Percentiles rank a stretch among this genome's conserved stretches.
These are phyloP conservation scores for Andrena hattorfiana DNA, from an alignment of 2,888 invertebrate species.

Conservation along the genomic window DNA sequence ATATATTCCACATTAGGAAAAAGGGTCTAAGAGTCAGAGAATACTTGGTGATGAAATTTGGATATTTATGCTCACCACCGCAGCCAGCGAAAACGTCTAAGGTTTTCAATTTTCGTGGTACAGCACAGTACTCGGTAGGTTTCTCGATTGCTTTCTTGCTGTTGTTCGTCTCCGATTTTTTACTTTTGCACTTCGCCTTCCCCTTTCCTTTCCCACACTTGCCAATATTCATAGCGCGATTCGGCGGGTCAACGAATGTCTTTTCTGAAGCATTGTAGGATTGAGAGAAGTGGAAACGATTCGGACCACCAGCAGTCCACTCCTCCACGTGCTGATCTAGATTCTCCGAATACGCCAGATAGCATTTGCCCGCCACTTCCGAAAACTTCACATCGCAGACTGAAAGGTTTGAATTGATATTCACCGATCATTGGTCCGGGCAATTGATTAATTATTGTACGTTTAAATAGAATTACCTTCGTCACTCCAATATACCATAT, in stretches of 20 bases:
- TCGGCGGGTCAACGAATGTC: constrained; percentile 88
- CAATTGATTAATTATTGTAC: neutral
- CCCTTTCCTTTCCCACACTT: constrained; percentile 89
- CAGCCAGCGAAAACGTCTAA: constrained; percentile 95
- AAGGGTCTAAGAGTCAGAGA: neutral
- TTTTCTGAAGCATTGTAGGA: constrained; percentile 88
- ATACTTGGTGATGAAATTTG: neutral
- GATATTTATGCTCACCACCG: constrained; percentile 86
- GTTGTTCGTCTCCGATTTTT: constrained; percentile 70
- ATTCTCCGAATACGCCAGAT: constrained; percentile 88
- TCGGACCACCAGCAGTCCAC: constrained; percentile 89
- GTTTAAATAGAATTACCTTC: constrained; percentile 86
- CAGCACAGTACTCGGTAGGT: constrained; percentile 80
- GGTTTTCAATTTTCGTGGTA: constrained; percentile 87
- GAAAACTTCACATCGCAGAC: constrained; percentile 87
- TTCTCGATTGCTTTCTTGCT: constrained; percentile 63
- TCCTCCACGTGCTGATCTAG: constrained; percentile 86
- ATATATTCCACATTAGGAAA: neutral
- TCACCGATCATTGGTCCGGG: neutral
- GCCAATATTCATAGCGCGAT: constrained; percentile 87
- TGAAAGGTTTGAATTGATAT: constrained; percentile 72
- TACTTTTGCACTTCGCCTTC: constrained; percentile 88
- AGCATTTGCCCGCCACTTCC: constrained; percentile 90
- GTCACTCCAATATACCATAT: constrained; percentile 91
- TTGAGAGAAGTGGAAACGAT: constrained; percentile 91